Evolutionary conservation across 1,140 invertebrate genomes (phyloP).

Genomic region (Oedothorax gibbosus): DNA sequence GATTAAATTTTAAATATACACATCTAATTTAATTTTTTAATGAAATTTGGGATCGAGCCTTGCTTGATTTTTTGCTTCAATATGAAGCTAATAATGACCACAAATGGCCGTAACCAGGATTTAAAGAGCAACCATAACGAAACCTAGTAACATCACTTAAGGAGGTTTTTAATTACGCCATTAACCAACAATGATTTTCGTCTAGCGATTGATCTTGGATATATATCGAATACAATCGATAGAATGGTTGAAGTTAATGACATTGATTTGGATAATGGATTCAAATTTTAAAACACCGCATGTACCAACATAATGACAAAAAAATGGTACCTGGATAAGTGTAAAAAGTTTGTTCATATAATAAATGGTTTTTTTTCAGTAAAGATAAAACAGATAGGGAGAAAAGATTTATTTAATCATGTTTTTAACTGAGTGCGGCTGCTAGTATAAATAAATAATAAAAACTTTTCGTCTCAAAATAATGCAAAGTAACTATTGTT

Average conservation of each 20-base stretch:
- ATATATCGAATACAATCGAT: constrained; percentile 46
- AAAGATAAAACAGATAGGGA: not conserved
- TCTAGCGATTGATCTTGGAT: constrained; percentile 49
- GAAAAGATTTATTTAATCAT: too few relatives aligned
- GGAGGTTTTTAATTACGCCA: constrained; percentile 51
- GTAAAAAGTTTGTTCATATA: too few relatives aligned
- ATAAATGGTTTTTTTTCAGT: not conserved
- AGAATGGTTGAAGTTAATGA: constrained; percentile 34
- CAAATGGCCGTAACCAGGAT: constrained; percentile 47
- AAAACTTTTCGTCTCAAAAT: too few relatives aligned
- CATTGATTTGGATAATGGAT: constrained; percentile 43
- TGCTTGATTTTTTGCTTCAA: too few relatives aligned
- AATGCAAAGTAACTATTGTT: too few relatives aligned
- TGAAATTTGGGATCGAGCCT: too few relatives aligned
- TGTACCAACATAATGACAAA: too few relatives aligned
- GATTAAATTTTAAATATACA: too few relatives aligned
- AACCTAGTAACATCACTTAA: constrained; percentile 24
- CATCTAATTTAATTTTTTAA: too few relatives aligned
- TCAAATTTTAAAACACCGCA: not conserved
- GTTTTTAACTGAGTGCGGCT: too few relatives aligned
- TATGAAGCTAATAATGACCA: not conserved
- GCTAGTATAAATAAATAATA: too few relatives aligned
- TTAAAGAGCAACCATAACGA: constrained; percentile 33
- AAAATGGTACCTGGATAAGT: too few relatives aligned
- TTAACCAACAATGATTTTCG: constrained; percentile 47